Evolutionary conservation across 2,888 invertebrate species (phyloP).

Genomic region (Agonopterix subpropinquella): DNA sequence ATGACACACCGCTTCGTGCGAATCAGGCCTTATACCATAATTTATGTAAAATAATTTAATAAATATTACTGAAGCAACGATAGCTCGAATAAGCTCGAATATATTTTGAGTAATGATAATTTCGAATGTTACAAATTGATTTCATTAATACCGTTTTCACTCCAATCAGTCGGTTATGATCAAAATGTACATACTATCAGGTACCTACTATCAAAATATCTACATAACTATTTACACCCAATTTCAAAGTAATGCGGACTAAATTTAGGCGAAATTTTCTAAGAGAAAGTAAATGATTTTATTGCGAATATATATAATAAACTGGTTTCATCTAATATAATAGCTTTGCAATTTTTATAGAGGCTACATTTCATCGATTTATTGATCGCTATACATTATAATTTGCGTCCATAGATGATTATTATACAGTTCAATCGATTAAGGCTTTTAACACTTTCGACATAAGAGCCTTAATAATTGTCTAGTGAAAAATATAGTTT

Average conservation of each 20-base stretch:
- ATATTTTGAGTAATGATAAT: no score
- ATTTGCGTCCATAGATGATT: constrained; percentile 7
- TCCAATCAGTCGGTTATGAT: not conserved
- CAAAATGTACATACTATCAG: not conserved
- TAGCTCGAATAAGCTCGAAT: no score
- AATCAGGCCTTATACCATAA: no score
- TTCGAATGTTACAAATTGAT: no score
- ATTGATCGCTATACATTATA: constrained; percentile 17
- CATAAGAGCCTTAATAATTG: constrained; percentile 2
- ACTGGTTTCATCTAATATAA: constrained; percentile 46
- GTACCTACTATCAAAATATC: constrained; percentile 50
- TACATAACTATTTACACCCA: constrained; percentile 49
- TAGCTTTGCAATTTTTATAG: constrained; percentile 40
- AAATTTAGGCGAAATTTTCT: constrained; percentile 44
- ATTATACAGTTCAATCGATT: constrained; percentile 2
- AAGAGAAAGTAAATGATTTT: constrained; percentile 69
- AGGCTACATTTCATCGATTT: constrained; percentile 36
- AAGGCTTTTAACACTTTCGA: constrained; percentile 7
- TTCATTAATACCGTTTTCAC: no score
- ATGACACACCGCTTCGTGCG: no score
- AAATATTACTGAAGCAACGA: no score
- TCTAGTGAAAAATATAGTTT: not conserved
- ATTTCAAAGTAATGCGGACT: constrained; percentile 33
- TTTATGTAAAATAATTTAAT: no score
- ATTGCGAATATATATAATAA: constrained; percentile 52